Evolutionary conservation across 2,113 vertebrate species (phyloP).

Genomic region (Rana temporaria): DNA sequence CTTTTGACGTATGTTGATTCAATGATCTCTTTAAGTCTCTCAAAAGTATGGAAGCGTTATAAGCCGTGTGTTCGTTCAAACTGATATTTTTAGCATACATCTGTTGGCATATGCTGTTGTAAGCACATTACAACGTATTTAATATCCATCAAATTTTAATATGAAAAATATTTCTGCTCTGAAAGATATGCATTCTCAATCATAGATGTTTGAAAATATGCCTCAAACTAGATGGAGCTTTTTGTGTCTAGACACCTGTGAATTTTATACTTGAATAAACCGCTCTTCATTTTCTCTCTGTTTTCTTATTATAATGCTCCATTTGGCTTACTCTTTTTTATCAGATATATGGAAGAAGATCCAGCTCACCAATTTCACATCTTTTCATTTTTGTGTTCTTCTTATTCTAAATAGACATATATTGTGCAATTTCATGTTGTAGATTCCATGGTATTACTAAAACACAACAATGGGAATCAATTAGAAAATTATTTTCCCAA

Average conservation of each 20-base stretch:
- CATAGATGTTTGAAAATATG: background rate
- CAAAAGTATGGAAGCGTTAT: constrained; percentile 74
- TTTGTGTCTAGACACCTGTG: background rate
- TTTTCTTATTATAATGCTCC: background rate
- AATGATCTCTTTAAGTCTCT: constrained; percentile 72
- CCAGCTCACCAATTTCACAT: too few relatives aligned
- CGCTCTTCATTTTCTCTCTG: background rate
- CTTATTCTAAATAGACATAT: too few relatives aligned
- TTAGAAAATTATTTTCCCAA: too few relatives aligned
- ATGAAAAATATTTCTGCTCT: constrained; percentile 57
- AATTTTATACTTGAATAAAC: background rate
- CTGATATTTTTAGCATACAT: constrained; percentile 78
- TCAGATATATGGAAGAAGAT: too few relatives aligned
- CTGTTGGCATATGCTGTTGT: constrained; percentile 76
- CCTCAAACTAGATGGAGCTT: background rate
- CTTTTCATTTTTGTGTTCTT: too few relatives aligned
- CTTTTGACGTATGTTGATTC: constrained; percentile 80
- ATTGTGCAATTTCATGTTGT: too few relatives aligned
- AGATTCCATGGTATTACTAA: too few relatives aligned
- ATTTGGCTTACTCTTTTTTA: too few relatives aligned
- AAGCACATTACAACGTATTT: constrained; percentile 74
- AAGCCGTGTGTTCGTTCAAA: constrained; percentile 72
- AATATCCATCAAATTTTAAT: constrained; percentile 70
- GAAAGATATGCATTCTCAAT: background rate
- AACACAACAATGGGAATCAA: too few relatives aligned